Evolutionary conservation across 2,113 vertebrate species (phyloP), one percentile per base, ranked within the genome.

Genomic region (Hiodon alosoides): DNA sequence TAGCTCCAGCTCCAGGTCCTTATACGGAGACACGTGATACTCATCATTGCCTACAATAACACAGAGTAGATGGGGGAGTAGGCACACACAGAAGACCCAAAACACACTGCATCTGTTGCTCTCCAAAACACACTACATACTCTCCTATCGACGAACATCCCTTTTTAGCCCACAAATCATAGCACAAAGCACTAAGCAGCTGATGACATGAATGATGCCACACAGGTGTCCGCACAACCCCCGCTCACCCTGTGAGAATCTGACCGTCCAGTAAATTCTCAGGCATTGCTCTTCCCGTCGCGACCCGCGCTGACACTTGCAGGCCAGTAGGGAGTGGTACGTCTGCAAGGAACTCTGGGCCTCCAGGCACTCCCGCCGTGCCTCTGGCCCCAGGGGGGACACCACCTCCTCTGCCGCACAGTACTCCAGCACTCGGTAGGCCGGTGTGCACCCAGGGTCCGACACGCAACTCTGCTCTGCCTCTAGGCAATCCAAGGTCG

Each of bases 281-380:
- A 98, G 87, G 85, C 96, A 98, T 77, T 87, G 88, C 62, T 94
- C 91, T 83, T 95, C 94, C 54, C 89, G 90, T 72, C 89, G 94
- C 89, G 92, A 93, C 79, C 92, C 94, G 14, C 93, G 90, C 73
- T 93, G 91, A 74, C 96, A 98, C 62, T 86, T 94, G 83, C 96
- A 98, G 16, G 87, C 87, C 79, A 91, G 88, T 80, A 98, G 87
- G 76, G 93, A 91, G 73, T 87, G 93, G 79, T 88, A 81, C 66
- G 88, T 89, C 80, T 89, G 86, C 1, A 98, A 85, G 4, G 88
- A 83, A 9, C 85, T 85, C 76, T 91, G 93, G 72, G 93, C 93
- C 54, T 92, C 87, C 71, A 93, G 82, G 83, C 96, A 98, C 77
- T 90, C 89, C 2, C 83, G 66, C 3, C 86, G 87, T 70, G 88